phyloP scores from a whole-genome alignment of 2,797 vertebrate species.

The Salarias fasciatus region DNA sequence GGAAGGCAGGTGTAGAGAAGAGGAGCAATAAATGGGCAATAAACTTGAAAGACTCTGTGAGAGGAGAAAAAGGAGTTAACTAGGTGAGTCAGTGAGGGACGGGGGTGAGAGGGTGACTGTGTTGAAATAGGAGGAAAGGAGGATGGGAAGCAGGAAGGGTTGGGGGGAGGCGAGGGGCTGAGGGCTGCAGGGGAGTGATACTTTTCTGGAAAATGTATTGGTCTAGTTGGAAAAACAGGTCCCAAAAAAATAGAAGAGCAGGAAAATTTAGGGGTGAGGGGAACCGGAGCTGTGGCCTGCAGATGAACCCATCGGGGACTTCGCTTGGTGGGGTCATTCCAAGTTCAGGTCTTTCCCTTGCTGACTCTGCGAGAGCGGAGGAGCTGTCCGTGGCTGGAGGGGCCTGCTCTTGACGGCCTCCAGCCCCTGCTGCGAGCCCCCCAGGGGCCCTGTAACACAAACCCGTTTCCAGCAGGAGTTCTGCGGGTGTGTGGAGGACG shows the following conservation, averaged over 20 bases:
- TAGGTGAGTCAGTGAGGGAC: slow-evolving; percentile 59
- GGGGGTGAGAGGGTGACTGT: slow-evolving; percentile 37
- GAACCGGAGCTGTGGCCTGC: slow-evolving; percentile 91
- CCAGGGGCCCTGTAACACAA: slow-evolving; percentile 87
- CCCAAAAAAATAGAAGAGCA: slow-evolving; percentile 69
- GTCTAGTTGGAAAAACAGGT: slow-evolving; percentile 90
- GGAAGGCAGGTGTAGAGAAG: slow-evolving; percentile 59
- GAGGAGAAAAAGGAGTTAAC: slow-evolving; percentile 72
- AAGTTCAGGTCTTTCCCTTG: slow-evolving; percentile 99
- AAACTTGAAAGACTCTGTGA: slow-evolving; percentile 77
- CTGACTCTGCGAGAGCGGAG: slow-evolving; percentile 86
- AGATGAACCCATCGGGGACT: slow-evolving; percentile 95
- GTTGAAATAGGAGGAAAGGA: slow-evolving; percentile 32
- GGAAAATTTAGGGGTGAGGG: slow-evolving; percentile 77
- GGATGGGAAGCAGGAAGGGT: slow-evolving; percentile 52
- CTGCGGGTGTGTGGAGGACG: slow-evolving; percentile 73
- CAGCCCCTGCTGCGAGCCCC: slow-evolving; percentile 76
- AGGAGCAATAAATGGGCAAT: slow-evolving; percentile 58
- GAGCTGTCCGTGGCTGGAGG: slow-evolving; percentile 76
- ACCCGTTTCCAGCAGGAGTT: slow-evolving; percentile 87
- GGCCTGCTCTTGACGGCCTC: slow-evolving; percentile 79
- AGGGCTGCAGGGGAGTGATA: slow-evolving; percentile 34
- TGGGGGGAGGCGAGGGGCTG: not conserved
- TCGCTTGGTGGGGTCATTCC: slow-evolving; percentile 96
- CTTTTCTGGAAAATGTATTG: slow-evolving; percentile 91